phyloP scores from a whole-genome alignment of 2,113 vertebrate species.

The Clinocottus analis region DNA sequence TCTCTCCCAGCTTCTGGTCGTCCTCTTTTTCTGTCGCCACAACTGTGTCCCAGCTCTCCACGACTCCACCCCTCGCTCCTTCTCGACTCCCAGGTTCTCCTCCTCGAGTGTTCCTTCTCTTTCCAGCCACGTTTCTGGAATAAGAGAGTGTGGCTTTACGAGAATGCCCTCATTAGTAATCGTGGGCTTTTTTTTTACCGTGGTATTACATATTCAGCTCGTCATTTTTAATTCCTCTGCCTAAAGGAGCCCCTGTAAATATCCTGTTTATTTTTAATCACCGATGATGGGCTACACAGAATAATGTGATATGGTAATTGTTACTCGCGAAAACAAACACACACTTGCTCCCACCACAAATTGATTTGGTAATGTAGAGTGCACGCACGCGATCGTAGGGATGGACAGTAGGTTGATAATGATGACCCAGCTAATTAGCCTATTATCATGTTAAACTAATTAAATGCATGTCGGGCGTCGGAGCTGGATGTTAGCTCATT shows the following conservation, averaged over 20 bases:
- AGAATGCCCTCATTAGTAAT: slow-evolving; percentile 48
- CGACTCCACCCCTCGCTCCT: slow-evolving; percentile 16
- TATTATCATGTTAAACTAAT: slow-evolving; percentile 64
- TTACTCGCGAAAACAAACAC: slow-evolving; percentile 51
- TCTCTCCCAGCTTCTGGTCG: slow-evolving; percentile 75
- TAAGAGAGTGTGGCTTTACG: slow-evolving; percentile 32
- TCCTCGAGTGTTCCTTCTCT: slow-evolving; percentile 28
- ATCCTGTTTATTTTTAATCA: slow-evolving; percentile 69
- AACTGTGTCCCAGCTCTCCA: slow-evolving; percentile 35
- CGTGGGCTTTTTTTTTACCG: slow-evolving; percentile 11
- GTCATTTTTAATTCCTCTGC: slow-evolving; percentile 42
- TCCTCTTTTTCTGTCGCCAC: slow-evolving; percentile 59
- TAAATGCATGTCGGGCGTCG: slow-evolving; percentile 52
- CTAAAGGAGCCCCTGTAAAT: slow-evolving; percentile 51
- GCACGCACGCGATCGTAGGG: slow-evolving; percentile 33
- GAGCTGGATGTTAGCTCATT: slow-evolving; percentile 57
- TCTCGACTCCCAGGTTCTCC: slow-evolving; percentile 14
- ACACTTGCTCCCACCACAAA: slow-evolving; percentile 45
- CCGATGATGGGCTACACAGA: slow-evolving; percentile 25
- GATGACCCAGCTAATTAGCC: slow-evolving; percentile 69
- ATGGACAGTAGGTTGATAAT: slow-evolving; percentile 57
- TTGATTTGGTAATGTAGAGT: slow-evolving; percentile 59
- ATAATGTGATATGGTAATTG: slow-evolving; percentile 63
- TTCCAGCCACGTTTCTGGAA: slow-evolving; percentile 36
- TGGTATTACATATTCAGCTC: slow-evolving; percentile 35